Evolutionary conservation across 1,140 invertebrate genomes (phyloP).

Genomic region (Hermetia illucens): DNA sequence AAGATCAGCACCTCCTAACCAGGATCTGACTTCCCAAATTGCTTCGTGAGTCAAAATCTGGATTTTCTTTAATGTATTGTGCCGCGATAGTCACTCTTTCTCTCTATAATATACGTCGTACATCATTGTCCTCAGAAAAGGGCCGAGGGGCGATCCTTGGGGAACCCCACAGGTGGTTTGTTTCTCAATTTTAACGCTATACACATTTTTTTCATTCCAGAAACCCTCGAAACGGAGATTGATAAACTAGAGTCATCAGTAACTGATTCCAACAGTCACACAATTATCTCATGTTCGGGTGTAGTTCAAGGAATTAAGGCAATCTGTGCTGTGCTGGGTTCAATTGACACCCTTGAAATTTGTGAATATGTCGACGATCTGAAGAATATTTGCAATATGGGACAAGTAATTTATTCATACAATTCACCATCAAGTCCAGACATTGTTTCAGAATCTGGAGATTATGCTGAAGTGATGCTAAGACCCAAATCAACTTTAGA

Average conservation of each 20-base stretch:
- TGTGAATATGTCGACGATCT: conserved; percentile 58
- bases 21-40: too few relatives aligned
- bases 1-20: too few relatives aligned
- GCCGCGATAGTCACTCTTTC: too few relatives aligned
- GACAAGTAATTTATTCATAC: conserved; percentile 18
- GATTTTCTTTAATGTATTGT: too few relatives aligned
- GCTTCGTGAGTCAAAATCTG: too few relatives aligned
- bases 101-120: too few relatives aligned
- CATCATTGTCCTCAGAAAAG: too few relatives aligned
- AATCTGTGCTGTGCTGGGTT: conserved; percentile 73
- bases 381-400: conserved; percentile 41
- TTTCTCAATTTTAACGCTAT: conserved; percentile 5
- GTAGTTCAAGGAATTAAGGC: conserved; percentile 84
- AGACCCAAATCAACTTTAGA: conserved; percentile 36
- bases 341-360: conserved; percentile 74
- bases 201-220: conserved; percentile 30
- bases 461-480: conserved; percentile 45
- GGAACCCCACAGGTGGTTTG: too few relatives aligned
- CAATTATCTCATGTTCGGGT: conserved; percentile 34
- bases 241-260: conserved; percentile 53
- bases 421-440: conserved; percentile 21
- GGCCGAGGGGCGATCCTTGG: too few relatives aligned
- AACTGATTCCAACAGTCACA: conserved; percentile 37
- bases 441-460: conserved; percentile 36
- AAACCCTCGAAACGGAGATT: conserved; percentile 69